Percentiles rank a stretch among this genome's conserved stretches.
phyloP scores from a whole-genome alignment of 1,140 invertebrate species.

The Pogonomyrmex barbatus region DNA sequence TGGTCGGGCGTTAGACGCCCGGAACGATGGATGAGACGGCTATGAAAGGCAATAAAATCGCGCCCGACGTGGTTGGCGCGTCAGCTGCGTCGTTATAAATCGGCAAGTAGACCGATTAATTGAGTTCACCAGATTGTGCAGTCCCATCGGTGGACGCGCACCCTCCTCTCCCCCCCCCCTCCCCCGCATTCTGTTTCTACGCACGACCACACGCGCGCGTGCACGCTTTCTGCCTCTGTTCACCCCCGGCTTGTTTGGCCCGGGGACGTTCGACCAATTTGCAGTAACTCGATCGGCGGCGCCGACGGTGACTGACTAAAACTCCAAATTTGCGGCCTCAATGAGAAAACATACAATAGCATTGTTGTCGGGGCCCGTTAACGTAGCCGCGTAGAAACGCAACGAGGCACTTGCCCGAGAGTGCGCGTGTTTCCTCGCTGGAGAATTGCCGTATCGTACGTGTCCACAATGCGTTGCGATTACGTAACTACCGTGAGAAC shows the following conservation, averaged over 20 bases:
- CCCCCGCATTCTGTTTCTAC: constrained; percentile 55
- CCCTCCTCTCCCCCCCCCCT: no score
- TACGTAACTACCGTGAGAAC: neutral
- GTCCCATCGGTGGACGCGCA: constrained; percentile 6
- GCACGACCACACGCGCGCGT: neutral
- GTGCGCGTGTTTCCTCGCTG: neutral
- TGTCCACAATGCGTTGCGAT: neutral
- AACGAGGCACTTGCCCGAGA: neutral
- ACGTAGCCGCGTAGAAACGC: constrained; percentile 20
- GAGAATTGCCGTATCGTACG: constrained; percentile 7
- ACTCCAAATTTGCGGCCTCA: constrained; percentile 76
- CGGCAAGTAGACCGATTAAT: constrained; percentile 77
- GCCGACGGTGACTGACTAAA: constrained; percentile 73
- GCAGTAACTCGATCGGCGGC: constrained; percentile 75
- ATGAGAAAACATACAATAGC: constrained; percentile 73
- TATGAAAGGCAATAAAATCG: constrained; percentile 77
- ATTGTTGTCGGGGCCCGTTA: constrained; percentile 15
- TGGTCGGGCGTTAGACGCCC: constrained; percentile 48
- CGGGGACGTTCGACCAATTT: constrained; percentile 75
- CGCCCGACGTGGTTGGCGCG: constrained; percentile 42
- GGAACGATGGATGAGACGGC: constrained; percentile 70
- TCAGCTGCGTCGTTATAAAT: constrained; percentile 69
- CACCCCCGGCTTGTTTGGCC: neutral
- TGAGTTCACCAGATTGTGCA: constrained; percentile 52
- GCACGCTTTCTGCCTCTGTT: neutral